Percentiles rank a stretch among this genome's conserved stretches.
These are phyloP conservation scores for Cyphomyrus plagiostoma DNA, from an alignment of 2,113 vertebrate species.

Conservation along the genomic window DNA sequence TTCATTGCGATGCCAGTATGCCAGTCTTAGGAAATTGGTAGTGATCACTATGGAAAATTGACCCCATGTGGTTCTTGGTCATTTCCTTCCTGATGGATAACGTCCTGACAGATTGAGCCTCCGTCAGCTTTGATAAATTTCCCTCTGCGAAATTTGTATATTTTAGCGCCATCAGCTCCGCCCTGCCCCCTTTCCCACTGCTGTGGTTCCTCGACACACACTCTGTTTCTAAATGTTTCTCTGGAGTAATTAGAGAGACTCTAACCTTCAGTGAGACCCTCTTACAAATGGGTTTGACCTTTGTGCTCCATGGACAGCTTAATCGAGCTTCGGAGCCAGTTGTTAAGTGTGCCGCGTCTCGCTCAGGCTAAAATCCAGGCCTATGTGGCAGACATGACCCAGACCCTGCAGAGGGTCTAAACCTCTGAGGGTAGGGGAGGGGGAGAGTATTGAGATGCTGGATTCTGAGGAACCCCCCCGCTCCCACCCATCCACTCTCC, in stretches of 20 bases:
- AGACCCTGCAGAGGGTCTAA: conserved; percentile 54
- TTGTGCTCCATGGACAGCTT: conserved; percentile 31
- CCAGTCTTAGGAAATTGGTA: background rate
- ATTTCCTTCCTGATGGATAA: conserved; percentile 64
- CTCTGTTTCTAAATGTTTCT: background rate
- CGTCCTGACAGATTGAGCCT: conserved; percentile 32
- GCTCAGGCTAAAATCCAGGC: background rate
- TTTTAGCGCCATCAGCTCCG: conserved; percentile 33
- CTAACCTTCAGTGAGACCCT: conserved; percentile 1
- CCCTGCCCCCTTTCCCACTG: background rate
- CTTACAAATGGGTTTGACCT: conserved; percentile 45
- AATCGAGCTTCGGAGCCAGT: conserved; percentile 24
- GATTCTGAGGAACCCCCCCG: background rate
- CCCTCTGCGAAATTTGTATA: conserved; percentile 38
- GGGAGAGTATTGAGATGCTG: background rate
- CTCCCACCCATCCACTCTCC: background rate
- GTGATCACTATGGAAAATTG: background rate
- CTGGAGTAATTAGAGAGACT: conserved; percentile 12
- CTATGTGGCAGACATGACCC: conserved; percentile 50
- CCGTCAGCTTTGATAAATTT: conserved; percentile 53
- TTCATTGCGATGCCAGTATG: background rate
- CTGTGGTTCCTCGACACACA: background rate
- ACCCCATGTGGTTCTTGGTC: conserved; percentile 43
- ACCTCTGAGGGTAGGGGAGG: background rate
- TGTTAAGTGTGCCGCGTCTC: background rate